phyloP scores from a whole-genome alignment of 2,888 invertebrate genomes.

The Limenitis camilla region DNA sequence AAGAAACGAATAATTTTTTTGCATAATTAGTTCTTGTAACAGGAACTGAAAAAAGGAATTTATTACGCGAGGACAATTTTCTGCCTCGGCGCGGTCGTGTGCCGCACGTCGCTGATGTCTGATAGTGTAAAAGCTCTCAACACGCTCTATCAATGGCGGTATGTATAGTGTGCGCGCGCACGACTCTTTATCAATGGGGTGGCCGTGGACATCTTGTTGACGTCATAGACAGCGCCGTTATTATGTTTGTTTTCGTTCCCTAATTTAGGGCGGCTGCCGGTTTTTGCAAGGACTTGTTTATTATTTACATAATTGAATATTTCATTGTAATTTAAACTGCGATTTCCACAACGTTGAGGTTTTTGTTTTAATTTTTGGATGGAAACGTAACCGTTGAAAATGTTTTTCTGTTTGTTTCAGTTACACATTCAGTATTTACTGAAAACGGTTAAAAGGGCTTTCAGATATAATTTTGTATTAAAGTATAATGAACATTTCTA shows the following conservation, averaged over 20 bases:
- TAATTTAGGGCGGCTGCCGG: slow-evolving; percentile 32
- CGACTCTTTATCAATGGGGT: slow-evolving; percentile 61
- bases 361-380: too few relatives aligned
- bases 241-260: slow-evolving; percentile 56
- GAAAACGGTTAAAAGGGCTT: too few relatives aligned
- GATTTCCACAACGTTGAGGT: too few relatives aligned
- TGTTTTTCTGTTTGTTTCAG: slow-evolving; percentile 55
- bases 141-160: slow-evolving; percentile 62
- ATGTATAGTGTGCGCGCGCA: slow-evolving; percentile 55
- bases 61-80: too few relatives aligned
- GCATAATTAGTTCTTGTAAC: too few relatives aligned
- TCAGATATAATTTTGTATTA: too few relatives aligned
- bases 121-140: slow-evolving; percentile 31
- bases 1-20: too few relatives aligned
- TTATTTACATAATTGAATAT: not conserved
- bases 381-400: too few relatives aligned
- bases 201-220: slow-evolving; percentile 62
- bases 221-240: slow-evolving; percentile 55
- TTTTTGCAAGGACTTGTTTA: slow-evolving; percentile 3
- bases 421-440: not conserved
- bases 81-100: too few relatives aligned
- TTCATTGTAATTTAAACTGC: not conserved
- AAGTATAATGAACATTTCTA: too few relatives aligned
- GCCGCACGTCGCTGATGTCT: too few relatives aligned
- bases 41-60: too few relatives aligned